These are phyloP conservation scores for Cherax destructor DNA, from an alignment of 1,140 invertebrate genomes.

Conservation along the genomic window DNA sequence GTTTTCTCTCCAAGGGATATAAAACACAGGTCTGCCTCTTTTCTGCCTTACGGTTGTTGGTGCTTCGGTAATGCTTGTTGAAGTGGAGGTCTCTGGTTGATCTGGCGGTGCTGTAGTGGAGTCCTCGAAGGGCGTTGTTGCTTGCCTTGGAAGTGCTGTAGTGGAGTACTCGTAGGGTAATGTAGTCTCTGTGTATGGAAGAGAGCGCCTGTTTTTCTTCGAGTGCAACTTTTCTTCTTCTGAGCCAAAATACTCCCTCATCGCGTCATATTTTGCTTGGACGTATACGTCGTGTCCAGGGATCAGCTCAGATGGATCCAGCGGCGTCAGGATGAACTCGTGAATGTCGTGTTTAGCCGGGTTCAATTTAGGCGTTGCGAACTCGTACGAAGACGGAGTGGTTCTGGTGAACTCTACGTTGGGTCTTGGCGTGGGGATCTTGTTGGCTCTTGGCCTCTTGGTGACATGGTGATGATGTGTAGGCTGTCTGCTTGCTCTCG, in stretches of 20 bases:
- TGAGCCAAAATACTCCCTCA: conserved; percentile 1
- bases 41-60: background rate
- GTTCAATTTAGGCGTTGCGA: conserved; percentile 34
- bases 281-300: conserved; percentile 50
- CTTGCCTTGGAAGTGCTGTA: no score
- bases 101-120: no score
- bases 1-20: conserved; percentile 36
- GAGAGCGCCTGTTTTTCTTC: conserved; percentile 21
- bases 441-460: conserved; percentile 4
- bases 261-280: conserved; percentile 14
- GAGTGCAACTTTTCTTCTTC: background rate
- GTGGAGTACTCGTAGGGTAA: background rate
- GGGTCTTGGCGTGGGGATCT: background rate
- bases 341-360: conserved; percentile 34
- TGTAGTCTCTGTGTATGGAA: conserved; percentile 20
- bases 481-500: background rate
- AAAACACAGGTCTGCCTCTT: conserved; percentile 33
- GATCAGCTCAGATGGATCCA: conserved; percentile 46
- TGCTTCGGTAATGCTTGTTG: background rate
- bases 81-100: background rate
- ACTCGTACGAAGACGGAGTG: conserved; percentile 36
- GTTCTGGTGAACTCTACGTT: background rate
- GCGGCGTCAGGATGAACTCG: conserved; percentile 44
- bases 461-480: background rate
- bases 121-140: background rate